Conservation (phyloP, 2,113 vertebrate genomes). For the Elephas maximus region DNA sequence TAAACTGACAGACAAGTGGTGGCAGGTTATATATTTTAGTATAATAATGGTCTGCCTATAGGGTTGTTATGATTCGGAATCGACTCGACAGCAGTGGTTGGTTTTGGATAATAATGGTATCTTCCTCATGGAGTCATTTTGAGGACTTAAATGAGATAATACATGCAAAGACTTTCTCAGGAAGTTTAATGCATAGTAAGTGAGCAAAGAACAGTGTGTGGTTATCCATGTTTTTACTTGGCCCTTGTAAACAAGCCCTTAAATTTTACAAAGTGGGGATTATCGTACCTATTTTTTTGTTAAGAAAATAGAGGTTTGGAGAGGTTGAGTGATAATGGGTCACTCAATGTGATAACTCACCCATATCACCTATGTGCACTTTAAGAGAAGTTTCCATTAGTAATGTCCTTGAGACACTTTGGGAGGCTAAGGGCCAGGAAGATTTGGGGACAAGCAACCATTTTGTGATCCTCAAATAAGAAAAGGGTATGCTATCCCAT, state of each 20-base stretch:
- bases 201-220: not conserved
- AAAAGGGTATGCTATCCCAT: conserved; percentile 24
- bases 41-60: not conserved
- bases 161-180: not conserved
- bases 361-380: conserved; percentile 10
- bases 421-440: not conserved
- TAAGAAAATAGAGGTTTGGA: conserved; percentile 22
- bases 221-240: conserved; percentile 16
- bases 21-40: not conserved
- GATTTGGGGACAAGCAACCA: not conserved
- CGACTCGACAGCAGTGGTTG: no score
- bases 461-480: conserved; percentile 40
- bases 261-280: not conserved
- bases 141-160: not conserved
- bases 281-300: not conserved
- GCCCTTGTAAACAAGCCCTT: not conserved
- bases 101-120: not conserved
- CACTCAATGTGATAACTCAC: not conserved
- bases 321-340: not conserved
- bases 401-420: conserved; percentile 20
- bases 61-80: no score
- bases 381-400: conserved; percentile 7
- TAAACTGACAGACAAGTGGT: no score
- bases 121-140: conserved; percentile 2
- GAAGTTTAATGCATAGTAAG: not conserved